phyloP scores from a whole-genome alignment of 1,140 invertebrate genomes.

The Berghia stephanieae region DNA sequence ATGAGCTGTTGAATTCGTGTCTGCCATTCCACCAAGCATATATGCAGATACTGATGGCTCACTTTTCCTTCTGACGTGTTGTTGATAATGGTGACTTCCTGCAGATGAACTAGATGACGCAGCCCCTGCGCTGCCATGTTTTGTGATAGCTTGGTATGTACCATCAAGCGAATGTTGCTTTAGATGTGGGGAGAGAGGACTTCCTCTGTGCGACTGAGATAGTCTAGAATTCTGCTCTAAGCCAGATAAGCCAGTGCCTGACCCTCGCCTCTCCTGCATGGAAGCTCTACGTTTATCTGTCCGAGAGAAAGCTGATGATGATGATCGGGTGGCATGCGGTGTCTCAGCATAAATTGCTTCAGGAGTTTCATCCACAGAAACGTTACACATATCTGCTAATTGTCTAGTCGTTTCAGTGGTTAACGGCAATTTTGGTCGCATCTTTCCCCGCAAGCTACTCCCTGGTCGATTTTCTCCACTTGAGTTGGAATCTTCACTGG shows the following conservation, averaged over 20 bases:
- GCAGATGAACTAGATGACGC: no score
- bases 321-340: slow-evolving; percentile 40
- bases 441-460: slow-evolving; percentile 46
- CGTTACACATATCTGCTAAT: slow-evolving; percentile 58
- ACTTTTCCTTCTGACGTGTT: slow-evolving; percentile 28
- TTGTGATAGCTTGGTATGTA: not conserved
- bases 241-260: slow-evolving; percentile 22
- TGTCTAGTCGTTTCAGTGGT: slow-evolving; percentile 61
- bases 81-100: slow-evolving; percentile 1
- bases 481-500: slow-evolving; percentile 60
- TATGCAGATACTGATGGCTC: not conserved
- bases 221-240: slow-evolving; percentile 8
- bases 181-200: slow-evolving; percentile 26
- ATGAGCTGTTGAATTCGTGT: no score
- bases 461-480: slow-evolving; percentile 52
- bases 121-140: not conserved
- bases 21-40: not conserved
- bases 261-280: slow-evolving; percentile 31
- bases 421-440: slow-evolving; percentile 57
- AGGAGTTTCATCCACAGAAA: slow-evolving; percentile 39
- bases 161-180: slow-evolving; percentile 29
- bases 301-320: slow-evolving; percentile 42
- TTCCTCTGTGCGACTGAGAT: slow-evolving; percentile 18
- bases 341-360: slow-evolving; percentile 34
- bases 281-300: slow-evolving; percentile 45